Conservation (phyloP, 2,888 invertebrate genomes). For the Aproaerema taeniolella region DNA sequence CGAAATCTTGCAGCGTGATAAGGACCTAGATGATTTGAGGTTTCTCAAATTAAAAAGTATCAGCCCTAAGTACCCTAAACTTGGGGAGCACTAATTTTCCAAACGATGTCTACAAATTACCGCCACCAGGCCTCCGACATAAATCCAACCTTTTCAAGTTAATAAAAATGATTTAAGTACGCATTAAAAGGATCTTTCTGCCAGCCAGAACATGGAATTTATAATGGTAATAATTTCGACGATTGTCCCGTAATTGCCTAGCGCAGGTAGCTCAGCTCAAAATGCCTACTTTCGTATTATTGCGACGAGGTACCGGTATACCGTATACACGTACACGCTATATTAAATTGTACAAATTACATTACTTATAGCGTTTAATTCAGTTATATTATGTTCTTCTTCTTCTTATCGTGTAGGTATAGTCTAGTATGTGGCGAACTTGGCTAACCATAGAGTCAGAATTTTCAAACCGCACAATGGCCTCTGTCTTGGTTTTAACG, state of each 20-base stretch:
- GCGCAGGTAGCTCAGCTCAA: conserved; percentile 16
- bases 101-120: conserved; percentile 47
- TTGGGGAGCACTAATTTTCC: conserved; percentile 38
- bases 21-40: too few relatives aligned
- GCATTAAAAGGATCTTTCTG: conserved; percentile 65
- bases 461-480: too few relatives aligned
- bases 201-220: conserved; percentile 56
- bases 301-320: conserved; percentile 6
- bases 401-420: too few relatives aligned
- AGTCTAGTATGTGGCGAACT: too few relatives aligned
- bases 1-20: too few relatives aligned
- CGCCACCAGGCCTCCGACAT: conserved; percentile 49
- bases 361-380: background rate
- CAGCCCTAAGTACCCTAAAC: too few relatives aligned
- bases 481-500: too few relatives aligned
- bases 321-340: conserved; percentile 2
- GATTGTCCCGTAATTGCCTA: conserved; percentile 50
- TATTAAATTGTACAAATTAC: background rate
- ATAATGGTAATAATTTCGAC: conserved; percentile 56
- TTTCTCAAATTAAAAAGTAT: too few relatives aligned
- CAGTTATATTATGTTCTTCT: too few relatives aligned
- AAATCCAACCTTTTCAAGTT: conserved; percentile 70
- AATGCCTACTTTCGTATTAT: conserved; percentile 22
- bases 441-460: too few relatives aligned
- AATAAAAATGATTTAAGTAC: conserved; percentile 73